These are phyloP conservation scores for Gymnocephalus cernua DNA, from an alignment of 2,113 vertebrate species.

Conservation along the genomic window DNA sequence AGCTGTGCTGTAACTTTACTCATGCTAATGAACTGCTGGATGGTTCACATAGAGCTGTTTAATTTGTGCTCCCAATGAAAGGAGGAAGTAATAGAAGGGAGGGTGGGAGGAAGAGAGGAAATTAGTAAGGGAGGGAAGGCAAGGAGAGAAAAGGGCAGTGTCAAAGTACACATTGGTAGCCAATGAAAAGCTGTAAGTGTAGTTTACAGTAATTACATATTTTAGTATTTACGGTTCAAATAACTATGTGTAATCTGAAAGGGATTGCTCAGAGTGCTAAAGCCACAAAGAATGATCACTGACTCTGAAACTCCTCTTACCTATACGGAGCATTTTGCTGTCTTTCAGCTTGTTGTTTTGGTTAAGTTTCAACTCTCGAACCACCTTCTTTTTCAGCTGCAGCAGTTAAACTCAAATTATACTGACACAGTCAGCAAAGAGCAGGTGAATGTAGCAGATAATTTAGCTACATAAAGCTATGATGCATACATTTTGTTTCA, in stretches of 20 bases:
- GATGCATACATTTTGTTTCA: too few relatives aligned
- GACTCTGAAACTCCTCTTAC: neutral
- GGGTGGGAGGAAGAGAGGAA: neutral
- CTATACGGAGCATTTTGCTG: neutral
- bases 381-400: neutral
- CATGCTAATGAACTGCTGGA: slow-evolving; percentile 20
- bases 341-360: neutral
- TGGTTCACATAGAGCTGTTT: slow-evolving; percentile 12
- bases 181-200: too few relatives aligned
- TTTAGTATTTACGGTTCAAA: neutral
- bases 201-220: too few relatives aligned
- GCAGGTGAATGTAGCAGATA: too few relatives aligned
- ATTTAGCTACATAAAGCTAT: too few relatives aligned
- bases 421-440: neutral
- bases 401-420: neutral
- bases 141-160: neutral
- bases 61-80: neutral
- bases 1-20: neutral
- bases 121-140: neutral
- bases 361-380: neutral
- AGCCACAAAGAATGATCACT: neutral
- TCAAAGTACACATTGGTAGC: too few relatives aligned
- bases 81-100: neutral
- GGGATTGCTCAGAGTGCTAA: neutral
- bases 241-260: neutral